Conservation (phyloP, 2,797 vertebrate genomes). For the Neostethus bicornis region DNA sequence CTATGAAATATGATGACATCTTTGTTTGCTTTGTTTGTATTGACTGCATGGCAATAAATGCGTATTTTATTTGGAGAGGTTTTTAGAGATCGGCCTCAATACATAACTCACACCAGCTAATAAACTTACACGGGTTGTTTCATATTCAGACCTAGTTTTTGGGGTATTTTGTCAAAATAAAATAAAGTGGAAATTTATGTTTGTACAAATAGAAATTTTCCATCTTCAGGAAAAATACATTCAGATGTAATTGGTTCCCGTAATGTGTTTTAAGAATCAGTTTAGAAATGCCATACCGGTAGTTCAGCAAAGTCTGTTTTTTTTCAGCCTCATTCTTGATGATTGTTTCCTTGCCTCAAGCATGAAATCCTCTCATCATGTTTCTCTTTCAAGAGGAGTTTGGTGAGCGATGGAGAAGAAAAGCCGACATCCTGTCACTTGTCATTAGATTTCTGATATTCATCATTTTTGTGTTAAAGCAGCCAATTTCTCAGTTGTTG, state of each 20-base stretch:
- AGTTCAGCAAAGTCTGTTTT: background rate
- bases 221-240: background rate
- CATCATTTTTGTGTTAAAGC: too few species aligned
- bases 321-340: background rate
- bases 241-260: background rate
- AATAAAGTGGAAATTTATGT: too few species aligned
- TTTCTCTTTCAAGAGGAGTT: background rate
- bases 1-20: conserved; percentile 41
- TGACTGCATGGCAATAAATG: conserved; percentile 41
- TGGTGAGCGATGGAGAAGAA: background rate
- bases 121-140: too few species aligned
- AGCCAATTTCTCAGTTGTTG: too few species aligned
- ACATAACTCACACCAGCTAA: too few species aligned
- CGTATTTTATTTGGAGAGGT: conserved; percentile 31
- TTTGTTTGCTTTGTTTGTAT: conserved; percentile 50
- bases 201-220: too few species aligned
- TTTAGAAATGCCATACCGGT: background rate
- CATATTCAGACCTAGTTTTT: too few species aligned
- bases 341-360: background rate
- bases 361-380: background rate
- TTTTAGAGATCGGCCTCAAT: conserved; percentile 11
- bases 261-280: background rate
- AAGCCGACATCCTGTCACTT: background rate
- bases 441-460: too few species aligned
- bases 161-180: too few species aligned